phyloP scores from a whole-genome alignment of 2,888 invertebrate genomes.

The Lydus trimaculatus region DNA sequence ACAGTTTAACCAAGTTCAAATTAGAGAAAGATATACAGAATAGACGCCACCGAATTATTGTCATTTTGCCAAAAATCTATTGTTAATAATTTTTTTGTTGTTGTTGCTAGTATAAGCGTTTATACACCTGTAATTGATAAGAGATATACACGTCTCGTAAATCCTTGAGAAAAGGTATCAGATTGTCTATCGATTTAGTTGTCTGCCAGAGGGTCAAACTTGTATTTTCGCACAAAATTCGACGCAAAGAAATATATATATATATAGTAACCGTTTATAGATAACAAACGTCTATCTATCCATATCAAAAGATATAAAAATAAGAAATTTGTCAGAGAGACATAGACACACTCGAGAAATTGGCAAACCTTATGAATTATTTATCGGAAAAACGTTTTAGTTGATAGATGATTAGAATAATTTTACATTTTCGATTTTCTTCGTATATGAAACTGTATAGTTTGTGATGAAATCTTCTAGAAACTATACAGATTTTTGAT shows the following conservation, averaged over 20 bases:
- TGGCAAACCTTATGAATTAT: not conserved
- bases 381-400: not conserved
- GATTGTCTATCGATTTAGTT: slow-evolving; percentile 8
- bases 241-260: not conserved
- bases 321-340: not conserved
- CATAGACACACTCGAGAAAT: too few species aligned
- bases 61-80: not conserved
- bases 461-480: not conserved
- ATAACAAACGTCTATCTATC: not conserved
- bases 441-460: not conserved
- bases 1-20: not conserved
- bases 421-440: not conserved
- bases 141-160: not conserved
- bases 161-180: slow-evolving; percentile 7
- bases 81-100: not conserved
- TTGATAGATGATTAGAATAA: not conserved
- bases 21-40: not conserved
- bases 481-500: too few species aligned
- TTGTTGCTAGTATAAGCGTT: not conserved
- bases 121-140: not conserved
- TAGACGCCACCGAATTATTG: not conserved
- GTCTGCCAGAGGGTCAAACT: slow-evolving; percentile 1
- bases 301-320: not conserved
- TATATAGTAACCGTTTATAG: too few species aligned
- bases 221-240: not conserved